These are phyloP conservation scores for Dichetophora obliterata DNA, from an alignment of 2,888 invertebrate species.

Conservation along the genomic window DNA sequence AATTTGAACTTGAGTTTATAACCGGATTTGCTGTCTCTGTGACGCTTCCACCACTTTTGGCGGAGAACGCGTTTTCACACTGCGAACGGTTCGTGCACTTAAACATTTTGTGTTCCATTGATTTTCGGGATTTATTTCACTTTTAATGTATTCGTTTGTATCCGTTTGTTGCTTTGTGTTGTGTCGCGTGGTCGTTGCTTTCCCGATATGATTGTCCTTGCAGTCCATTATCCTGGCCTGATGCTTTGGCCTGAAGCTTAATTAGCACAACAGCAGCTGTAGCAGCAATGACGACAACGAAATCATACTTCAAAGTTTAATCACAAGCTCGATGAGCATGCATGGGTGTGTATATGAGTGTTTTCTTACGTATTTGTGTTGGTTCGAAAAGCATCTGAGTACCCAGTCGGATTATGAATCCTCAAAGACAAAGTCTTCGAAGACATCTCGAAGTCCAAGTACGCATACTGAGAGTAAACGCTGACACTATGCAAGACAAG, in stretches of 20 bases:
- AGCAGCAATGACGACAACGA: neutral
- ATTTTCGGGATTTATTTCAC: constrained; percentile 55
- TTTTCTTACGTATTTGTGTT: neutral
- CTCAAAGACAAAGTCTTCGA: too few species aligned
- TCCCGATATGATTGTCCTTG: neutral
- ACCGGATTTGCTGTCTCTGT: too few species aligned
- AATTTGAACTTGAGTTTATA: too few species aligned
- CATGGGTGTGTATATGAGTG: neutral
- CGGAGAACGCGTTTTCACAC: neutral
- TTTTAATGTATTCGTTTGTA: constrained; percentile 45
- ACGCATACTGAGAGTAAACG: too few species aligned
- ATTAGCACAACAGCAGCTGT: constrained; percentile 54
- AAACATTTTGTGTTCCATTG: constrained; percentile 35
- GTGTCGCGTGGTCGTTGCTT: neutral
- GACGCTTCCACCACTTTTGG: too few species aligned
- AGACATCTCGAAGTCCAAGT: too few species aligned
- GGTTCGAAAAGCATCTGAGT: neutral
- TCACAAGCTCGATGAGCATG: too few species aligned
- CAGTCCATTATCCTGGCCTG: constrained; percentile 10
- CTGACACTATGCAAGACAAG: too few species aligned
- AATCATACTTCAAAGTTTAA: neutral
- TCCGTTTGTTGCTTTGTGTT: constrained; percentile 18
- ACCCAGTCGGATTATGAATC: too few species aligned
- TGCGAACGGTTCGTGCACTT: constrained; percentile 2
- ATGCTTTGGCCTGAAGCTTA: constrained; percentile 50